Evolutionary conservation across 2,113 vertebrate species (phyloP), one percentile per base, ranked within the genome.

Genomic region (Athene noctua): DNA sequence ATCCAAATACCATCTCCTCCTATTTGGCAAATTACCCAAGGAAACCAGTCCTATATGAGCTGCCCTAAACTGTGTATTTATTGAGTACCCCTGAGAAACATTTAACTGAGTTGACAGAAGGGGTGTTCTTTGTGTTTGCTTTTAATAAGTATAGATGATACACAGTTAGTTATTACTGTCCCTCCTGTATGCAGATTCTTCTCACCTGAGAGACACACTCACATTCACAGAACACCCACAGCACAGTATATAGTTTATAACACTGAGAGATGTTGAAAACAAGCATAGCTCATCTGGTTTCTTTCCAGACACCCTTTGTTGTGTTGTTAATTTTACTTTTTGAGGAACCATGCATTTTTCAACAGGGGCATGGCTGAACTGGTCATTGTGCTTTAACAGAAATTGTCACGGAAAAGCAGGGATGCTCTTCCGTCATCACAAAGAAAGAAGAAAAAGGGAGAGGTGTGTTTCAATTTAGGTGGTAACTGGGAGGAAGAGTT

Each of bases 341-440:
- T 73, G 36, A 89, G 80, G 26, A 91, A 19, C 17, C 7, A 6
- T 7, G 47, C 2, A 18, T 66, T 92, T 92, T 91, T 66, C 55
- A 86, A 29, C 17, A n/a, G 23, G 18, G 15, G 7, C 5, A 5
- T 2, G 4, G n/a, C 61, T 79, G 59, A 81, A 47, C 1, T 0
- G 1, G 15, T 62, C 22, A 7, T 25, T 55, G 25, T 65, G 32
- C 77, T 44, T 65, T 38, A 65, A 81, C 47, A 51, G 65, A 62
- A 61, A 20, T 14, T 10, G 29, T 19, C 18, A 26, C 8, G 13
- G 57, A 36, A 32, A 72, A 40, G n/a, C 25, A 58, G 30, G 32
- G 46, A 29, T 36, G 68, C n/a, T 78, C 42, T 44, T 84, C 61
- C 46, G 30, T 59, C 36, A 58, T 15, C 3, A 1, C 49, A 70